phyloP scores from a whole-genome alignment of 1,140 invertebrate genomes.

The Notospermus geniculatus region DNA sequence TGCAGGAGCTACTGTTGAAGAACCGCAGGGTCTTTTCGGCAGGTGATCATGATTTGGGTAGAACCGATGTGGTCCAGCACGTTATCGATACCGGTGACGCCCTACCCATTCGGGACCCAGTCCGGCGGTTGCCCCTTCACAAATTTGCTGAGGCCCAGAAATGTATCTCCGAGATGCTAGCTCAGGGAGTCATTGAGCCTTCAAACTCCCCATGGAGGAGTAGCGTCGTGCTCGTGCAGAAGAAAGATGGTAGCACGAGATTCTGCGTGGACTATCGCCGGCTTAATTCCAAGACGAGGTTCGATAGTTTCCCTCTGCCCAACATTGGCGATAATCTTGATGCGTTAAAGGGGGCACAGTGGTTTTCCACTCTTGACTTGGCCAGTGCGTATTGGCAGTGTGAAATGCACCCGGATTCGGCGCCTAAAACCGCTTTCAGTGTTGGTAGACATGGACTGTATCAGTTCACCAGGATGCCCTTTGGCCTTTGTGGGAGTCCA shows the following conservation, averaged over 20 bases:
- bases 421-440: conserved; percentile 46
- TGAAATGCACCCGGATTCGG: conserved; percentile 36
- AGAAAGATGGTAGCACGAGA: conserved; percentile 30
- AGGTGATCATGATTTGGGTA: conserved; percentile 16
- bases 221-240: conserved; percentile 37
- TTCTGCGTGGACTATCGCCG: no score
- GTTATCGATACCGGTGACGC: conserved; percentile 25
- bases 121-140: conserved; percentile 20
- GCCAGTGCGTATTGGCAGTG: conserved; percentile 52
- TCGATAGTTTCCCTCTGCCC: conserved; percentile 31
- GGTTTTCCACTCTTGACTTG: conserved; percentile 30
- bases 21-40: conserved; percentile 16
- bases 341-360: no score
- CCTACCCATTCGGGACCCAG: conserved; percentile 24
- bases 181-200: conserved; percentile 21
- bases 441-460: conserved; percentile 18
- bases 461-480: no score
- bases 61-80: conserved; percentile 16
- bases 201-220: conserved; percentile 27
- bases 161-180: conserved; percentile 20
- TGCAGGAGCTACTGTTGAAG: conserved; percentile 11
- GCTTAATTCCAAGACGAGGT: conserved; percentile 31
- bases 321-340: conserved; percentile 37
- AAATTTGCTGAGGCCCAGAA: conserved; percentile 19
- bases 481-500: conserved; percentile 14